Base-by-base conservation (phyloP, 1,140 invertebrate species). In the Whitmania pigra region DNA sequence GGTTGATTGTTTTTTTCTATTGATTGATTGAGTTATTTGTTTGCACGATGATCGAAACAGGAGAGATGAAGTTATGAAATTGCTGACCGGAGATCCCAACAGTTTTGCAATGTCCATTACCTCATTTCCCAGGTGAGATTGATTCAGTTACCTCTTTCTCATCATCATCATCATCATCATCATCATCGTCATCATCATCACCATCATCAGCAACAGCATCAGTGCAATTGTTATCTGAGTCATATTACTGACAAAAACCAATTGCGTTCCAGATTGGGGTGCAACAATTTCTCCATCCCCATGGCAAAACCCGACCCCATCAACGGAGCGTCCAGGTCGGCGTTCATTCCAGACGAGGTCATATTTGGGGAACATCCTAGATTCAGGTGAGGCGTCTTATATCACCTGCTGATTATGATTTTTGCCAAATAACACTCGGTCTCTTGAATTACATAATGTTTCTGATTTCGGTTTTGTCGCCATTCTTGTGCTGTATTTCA, bases 321-420 rank as follows among this genome's bases (percentile, higher is more conserved):
- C 72, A 80, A 84, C 22, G 89, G 89, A 73, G 88, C 89, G 4
- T 91, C 93, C 0, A 85, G 85, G 72, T 97, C 94, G 2, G 83
- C 94, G 11, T 99, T 94, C 84, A 95, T 94, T 79, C 94, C 97
- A 0, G 93, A 98, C 82, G 89, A 94, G 78, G 93, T 88, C 17
- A 96, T 98, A 76, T 96, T 87, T 83, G 86, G 86, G 27, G 92
- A 91, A 40, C 96, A 99, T 88, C 95, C 95, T 31, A 85, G 96
- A 74, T 99, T 97, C 80, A 79, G 76, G 82, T 83, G 78, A 55
- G 63, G 53, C 49, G 15, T 74, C n/a, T 73, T 36, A n/a, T n/a
- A n/a, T n/a, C 31, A 36, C 31, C 6, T 36, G 31, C 6, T 36
- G 43, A 49, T 49, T 17, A 17, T 11, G 9, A 49, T 49, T 49